These are phyloP conservation scores for Rhincodon typus DNA, from an alignment of 2,797 vertebrate genomes.

Conservation along the genomic window DNA sequence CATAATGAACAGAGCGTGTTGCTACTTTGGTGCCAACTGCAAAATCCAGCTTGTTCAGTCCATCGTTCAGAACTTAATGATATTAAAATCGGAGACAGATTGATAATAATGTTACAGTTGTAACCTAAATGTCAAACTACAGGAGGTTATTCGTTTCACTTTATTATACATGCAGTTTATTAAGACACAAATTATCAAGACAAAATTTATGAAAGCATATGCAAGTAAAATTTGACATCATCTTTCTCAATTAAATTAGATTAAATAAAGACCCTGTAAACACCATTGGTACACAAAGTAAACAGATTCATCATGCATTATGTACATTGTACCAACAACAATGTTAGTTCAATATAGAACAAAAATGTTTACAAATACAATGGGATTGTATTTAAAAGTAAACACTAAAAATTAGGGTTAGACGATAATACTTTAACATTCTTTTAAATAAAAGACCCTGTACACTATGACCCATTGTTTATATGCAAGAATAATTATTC, in stretches of 20 bases:
- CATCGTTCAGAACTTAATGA: background rate
- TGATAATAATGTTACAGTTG: background rate
- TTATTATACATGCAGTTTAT: slow-evolving; percentile 34
- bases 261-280: background rate
- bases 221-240: background rate
- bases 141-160: background rate
- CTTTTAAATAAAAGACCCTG: background rate
- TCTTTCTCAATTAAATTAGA: background rate
- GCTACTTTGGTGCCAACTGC: background rate
- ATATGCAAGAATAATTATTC: background rate
- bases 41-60: background rate
- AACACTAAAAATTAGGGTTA: background rate
- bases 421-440: background rate
- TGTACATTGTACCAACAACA: slow-evolving; percentile 11
- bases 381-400: slow-evolving; percentile 5
- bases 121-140: background rate
- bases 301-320: slow-evolving; percentile 25
- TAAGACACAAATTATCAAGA: slow-evolving; percentile 24
- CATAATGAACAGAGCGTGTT: background rate
- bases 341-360: background rate
- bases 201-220: slow-evolving; percentile 15
- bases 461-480: background rate
- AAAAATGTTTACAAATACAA: background rate
- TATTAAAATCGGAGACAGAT: background rate
- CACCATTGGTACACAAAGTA: background rate